phyloP scores from a whole-genome alignment of 2,888 invertebrate genomes.

The Ichneumon xanthorius region DNA sequence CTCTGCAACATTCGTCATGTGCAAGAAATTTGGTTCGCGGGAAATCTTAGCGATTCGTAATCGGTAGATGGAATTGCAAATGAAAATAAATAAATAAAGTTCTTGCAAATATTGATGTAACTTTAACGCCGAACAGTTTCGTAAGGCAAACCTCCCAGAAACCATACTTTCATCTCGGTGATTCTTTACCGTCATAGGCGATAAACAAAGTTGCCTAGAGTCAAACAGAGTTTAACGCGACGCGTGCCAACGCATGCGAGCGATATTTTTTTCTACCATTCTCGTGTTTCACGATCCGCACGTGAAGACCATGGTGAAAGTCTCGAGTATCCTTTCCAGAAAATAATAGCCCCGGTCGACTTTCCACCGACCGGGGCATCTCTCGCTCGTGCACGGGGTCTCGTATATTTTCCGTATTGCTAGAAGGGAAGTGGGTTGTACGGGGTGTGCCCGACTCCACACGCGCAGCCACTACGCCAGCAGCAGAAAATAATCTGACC shows the following conservation, averaged over 20 bases:
- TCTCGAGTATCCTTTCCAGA: slow-evolving; percentile 78
- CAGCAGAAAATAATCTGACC: slow-evolving; percentile 24
- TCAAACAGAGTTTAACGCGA: slow-evolving; percentile 18
- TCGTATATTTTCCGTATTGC: slow-evolving; percentile 61
- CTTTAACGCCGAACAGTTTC: background rate
- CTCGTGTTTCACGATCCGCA: slow-evolving; percentile 57
- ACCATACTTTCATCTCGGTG: background rate
- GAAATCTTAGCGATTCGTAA: too few relatives aligned
- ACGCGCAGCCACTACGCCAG: slow-evolving; percentile 58
- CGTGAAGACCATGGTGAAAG: slow-evolving; percentile 60
- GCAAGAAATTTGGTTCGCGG: too few relatives aligned
- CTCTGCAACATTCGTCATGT: too few relatives aligned
- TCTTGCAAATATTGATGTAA: background rate
- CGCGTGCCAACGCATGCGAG: slow-evolving; percentile 56
- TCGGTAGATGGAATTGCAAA: background rate
- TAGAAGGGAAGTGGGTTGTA: slow-evolving; percentile 80
- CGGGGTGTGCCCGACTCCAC: slow-evolving; percentile 76
- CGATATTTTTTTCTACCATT: slow-evolving; percentile 53
- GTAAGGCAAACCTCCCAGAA: background rate
- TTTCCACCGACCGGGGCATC: slow-evolving; percentile 70
- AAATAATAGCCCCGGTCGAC: slow-evolving; percentile 79
- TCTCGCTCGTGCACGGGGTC: slow-evolving; percentile 54
- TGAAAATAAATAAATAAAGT: background rate
- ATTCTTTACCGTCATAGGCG: background rate
- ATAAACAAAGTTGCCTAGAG: slow-evolving; percentile 4